Conservation (phyloP, 2,113 vertebrate species). For the Mellivora capensis region DNA sequence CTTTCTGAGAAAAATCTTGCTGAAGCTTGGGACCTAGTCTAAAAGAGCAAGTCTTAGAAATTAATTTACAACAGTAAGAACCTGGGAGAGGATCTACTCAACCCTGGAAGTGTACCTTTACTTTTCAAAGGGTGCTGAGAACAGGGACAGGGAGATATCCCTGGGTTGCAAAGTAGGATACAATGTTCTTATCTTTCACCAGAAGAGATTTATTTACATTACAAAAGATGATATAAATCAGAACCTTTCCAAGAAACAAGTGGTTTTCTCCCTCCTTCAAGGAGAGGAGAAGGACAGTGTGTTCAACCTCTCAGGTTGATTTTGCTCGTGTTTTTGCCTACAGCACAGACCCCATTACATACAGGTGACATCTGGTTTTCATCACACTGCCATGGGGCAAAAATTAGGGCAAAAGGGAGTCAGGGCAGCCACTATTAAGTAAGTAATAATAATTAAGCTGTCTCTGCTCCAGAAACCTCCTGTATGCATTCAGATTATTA, state of each 20-base stretch:
- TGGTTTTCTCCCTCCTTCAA: background rate
- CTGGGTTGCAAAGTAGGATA: background rate
- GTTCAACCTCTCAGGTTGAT: background rate
- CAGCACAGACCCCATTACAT: fast-evolving
- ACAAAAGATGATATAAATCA: background rate
- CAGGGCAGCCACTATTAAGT: background rate
- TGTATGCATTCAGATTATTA: background rate
- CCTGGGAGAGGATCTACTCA: background rate
- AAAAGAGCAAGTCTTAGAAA: background rate
- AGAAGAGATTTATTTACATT: background rate
- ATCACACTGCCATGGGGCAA: background rate
- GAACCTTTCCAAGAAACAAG: background rate
- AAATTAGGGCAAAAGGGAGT: background rate
- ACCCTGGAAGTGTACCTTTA: background rate
- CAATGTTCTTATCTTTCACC: background rate
- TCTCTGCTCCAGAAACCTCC: background rate
- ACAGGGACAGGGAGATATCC: background rate
- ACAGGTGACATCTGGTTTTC: background rate
- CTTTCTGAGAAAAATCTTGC: background rate
- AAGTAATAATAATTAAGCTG: background rate
- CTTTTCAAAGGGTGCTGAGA: background rate
- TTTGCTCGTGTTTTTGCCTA: background rate
- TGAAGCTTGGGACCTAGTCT: background rate
- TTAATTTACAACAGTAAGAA: background rate
- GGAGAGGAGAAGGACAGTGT: background rate